These are phyloP conservation scores for Lasioglossum lativentre DNA, from an alignment of 2,888 invertebrate genomes.

Conservation along the genomic window DNA sequence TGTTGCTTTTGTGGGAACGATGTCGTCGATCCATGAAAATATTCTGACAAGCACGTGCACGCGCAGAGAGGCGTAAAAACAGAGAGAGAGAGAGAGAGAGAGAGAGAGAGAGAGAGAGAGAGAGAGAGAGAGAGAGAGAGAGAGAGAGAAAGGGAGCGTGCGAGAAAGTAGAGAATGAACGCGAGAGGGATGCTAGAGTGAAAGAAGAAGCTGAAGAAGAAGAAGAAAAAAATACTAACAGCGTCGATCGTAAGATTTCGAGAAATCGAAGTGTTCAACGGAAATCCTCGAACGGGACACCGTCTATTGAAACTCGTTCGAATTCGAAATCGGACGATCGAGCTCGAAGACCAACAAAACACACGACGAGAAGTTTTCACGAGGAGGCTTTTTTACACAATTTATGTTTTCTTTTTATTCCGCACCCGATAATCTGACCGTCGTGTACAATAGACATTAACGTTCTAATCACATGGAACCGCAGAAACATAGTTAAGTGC, in stretches of 20 bases:
- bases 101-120: background rate
- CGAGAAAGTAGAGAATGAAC: slow-evolving; percentile 32
- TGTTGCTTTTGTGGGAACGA: no score
- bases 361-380: slow-evolving; percentile 29
- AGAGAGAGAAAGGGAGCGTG: slow-evolving; percentile 8
- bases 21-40: background rate
- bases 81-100: background rate
- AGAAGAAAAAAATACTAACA: slow-evolving; percentile 7
- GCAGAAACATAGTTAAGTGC: slow-evolving; percentile 83
- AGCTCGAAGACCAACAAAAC: slow-evolving; percentile 19
- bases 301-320: background rate
- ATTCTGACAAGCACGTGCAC: background rate
- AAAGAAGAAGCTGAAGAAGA: background rate
- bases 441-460: slow-evolving; percentile 66
- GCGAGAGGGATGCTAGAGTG: slow-evolving; percentile 24
- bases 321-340: slow-evolving; percentile 46
- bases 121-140: background rate
- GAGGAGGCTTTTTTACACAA: slow-evolving; percentile 53
- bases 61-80: background rate
- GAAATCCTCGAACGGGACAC: background rate
- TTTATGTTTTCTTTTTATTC: slow-evolving; percentile 38
- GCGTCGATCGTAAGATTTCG: slow-evolving; percentile 47
- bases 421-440: slow-evolving; percentile 33
- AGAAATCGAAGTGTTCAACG: slow-evolving; percentile 12
- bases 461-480: slow-evolving; percentile 49